phyloP scores from a whole-genome alignment of 2,888 invertebrate species.

The Cenopis cana region DNA sequence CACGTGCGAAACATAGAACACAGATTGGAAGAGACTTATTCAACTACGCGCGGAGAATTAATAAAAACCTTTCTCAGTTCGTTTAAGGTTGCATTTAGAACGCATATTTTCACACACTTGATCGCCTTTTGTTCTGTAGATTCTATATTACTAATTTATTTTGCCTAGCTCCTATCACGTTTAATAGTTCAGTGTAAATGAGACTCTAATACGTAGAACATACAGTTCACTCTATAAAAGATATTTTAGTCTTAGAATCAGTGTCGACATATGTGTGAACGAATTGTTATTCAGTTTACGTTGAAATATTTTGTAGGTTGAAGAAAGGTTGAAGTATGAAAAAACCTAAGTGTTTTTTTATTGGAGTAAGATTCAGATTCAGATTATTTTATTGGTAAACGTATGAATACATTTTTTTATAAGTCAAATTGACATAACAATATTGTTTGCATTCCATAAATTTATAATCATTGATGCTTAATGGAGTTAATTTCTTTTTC shows the following conservation, averaged over 20 bases:
- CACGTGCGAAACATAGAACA: slow-evolving; percentile 22
- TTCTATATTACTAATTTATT: background rate
- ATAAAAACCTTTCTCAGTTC: background rate
- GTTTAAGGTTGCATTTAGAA: background rate
- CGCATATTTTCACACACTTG: background rate
- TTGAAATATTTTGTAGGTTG: slow-evolving; percentile 24
- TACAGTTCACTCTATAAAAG: background rate
- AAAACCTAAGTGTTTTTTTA: background rate
- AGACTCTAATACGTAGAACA: background rate
- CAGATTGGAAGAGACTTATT: background rate
- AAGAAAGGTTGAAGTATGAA: slow-evolving; percentile 10
- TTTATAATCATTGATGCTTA: no score
- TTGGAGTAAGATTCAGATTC: no score
- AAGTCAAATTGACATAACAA: no score
- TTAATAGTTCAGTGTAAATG: background rate
- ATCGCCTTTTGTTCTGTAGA: background rate
- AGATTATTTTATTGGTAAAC: no score
- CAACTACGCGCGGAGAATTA: background rate
- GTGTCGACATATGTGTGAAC: slow-evolving; percentile 25
- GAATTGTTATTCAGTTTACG: slow-evolving; percentile 29
- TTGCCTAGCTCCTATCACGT: background rate
- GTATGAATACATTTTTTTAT: no score
- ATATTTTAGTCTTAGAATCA: background rate
- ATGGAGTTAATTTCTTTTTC: no score
- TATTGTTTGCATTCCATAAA: no score